Evolutionary conservation across 1,140 invertebrate genomes (phyloP).

Genomic region (Conus ventricosus): DNA sequence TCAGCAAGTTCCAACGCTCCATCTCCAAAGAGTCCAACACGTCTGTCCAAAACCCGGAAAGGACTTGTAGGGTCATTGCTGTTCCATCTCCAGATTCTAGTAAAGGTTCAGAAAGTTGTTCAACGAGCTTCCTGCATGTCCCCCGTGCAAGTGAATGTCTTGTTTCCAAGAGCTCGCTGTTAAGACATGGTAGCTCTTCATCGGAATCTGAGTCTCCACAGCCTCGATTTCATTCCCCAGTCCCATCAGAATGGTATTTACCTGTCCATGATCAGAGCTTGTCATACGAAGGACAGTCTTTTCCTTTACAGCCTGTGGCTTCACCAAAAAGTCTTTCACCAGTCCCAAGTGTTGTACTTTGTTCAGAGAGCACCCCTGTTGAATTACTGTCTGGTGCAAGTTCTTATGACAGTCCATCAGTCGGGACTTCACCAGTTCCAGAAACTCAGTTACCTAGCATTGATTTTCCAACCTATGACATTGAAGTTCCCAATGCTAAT

Average conservation of each 20-base stretch:
- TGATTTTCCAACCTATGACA: not conserved
- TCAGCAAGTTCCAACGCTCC: not conserved
- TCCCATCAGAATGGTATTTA: not conserved
- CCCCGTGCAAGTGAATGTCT: not conserved
- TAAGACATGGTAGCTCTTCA: not conserved
- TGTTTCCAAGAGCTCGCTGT: not conserved
- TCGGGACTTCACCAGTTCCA: not conserved
- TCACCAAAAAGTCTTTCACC: slow-evolving; percentile 10
- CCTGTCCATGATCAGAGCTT: not conserved
- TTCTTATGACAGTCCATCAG: not conserved
- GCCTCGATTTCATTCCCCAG: not conserved
- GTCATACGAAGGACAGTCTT: not conserved
- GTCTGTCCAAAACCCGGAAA: not conserved
- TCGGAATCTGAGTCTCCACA: not conserved
- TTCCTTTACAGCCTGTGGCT: not conserved
- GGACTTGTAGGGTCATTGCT: not conserved
- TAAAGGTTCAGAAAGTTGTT: not conserved
- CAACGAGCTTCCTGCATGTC: not conserved
- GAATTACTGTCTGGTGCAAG: not conserved
- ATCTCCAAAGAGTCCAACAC: not conserved
- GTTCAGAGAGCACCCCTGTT: not conserved
- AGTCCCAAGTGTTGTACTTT: not conserved
- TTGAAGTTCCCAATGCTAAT: not conserved
- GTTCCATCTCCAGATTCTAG: not conserved
- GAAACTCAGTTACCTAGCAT: not conserved